A percentile compares a stretch with the other conserved stretches of the same genome.
Conservation (phyloP, 53 echinoderm and acorn worm genomes). For the Patiria pectinifera region DNA sequence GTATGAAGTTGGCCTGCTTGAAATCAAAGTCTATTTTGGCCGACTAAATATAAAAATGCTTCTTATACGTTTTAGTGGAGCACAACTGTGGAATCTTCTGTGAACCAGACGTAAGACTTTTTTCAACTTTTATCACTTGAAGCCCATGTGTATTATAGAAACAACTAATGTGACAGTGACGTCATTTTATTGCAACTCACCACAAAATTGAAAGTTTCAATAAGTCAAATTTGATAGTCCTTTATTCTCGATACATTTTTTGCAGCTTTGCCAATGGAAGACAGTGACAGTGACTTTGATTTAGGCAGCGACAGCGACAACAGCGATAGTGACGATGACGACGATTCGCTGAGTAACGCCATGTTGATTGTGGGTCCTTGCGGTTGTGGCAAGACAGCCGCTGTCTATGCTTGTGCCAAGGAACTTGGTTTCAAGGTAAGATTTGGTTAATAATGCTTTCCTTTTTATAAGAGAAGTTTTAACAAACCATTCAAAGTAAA, state of each 20-base stretch:
- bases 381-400: constrained; percentile 94
- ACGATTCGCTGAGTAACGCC: constrained; percentile 88
- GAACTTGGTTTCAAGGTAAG: constrained; percentile 97
- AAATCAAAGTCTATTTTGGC: no score
- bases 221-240: neutral
- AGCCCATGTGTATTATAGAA: no score
- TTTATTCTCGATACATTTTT: neutral
- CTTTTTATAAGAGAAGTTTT: no score
- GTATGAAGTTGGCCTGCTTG: no score
- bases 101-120: no score
- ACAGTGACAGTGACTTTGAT: constrained; percentile 69
- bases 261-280: constrained; percentile 24
- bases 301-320: constrained; percentile 77
- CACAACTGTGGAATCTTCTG: no score
- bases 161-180: no score
- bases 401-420: constrained; percentile 95
- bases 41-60: no score
- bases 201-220: neutral
- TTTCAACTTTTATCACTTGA: no score
- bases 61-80: no score
- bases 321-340: constrained; percentile 81
- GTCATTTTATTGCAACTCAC: no score
- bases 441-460: neutral
- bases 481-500: no score
- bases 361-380: constrained; percentile 83